Conservation (phyloP, 2,113 vertebrate species). For the Epinephelus moara region DNA sequence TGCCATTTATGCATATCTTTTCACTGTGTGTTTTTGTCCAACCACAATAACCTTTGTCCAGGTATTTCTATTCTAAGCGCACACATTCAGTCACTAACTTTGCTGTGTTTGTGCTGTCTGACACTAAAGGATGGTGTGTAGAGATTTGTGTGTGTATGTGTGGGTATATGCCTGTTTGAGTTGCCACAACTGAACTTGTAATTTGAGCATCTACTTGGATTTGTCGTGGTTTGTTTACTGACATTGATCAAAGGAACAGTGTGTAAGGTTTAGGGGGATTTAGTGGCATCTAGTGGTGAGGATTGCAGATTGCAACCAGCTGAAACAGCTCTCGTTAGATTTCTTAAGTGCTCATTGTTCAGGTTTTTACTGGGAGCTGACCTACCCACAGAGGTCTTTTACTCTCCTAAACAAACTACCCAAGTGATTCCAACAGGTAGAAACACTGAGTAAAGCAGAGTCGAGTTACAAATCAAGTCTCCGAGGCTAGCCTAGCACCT, state of each 20-base stretch:
- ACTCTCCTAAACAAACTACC: no score
- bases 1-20: not conserved
- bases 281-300: no score
- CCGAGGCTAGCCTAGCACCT: no score
- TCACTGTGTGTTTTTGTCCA: slow-evolving; percentile 28
- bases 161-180: not conserved
- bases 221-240: slow-evolving; percentile 24
- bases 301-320: no score
- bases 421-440: no score
- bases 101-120: slow-evolving; percentile 28
- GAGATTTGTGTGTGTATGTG: slow-evolving; percentile 3
- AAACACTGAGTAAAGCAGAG: no score
- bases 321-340: no score
- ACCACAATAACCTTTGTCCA: slow-evolving; percentile 32
- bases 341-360: no score
- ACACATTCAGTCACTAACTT: slow-evolving; percentile 15
- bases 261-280: no score
- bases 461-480: no score
- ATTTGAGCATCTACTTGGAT: not conserved
- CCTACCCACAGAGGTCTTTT: no score
- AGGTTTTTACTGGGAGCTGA: no score
- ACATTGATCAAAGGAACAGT: not conserved
- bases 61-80: slow-evolving; percentile 18
- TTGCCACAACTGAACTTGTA: slow-evolving; percentile 1
- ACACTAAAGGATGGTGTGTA: slow-evolving; percentile 1